Percentiles rank a stretch among this genome's conserved stretches.
Conservation (phyloP, 1,140 invertebrate genomes). For the Zelostemma sp. region DNA sequence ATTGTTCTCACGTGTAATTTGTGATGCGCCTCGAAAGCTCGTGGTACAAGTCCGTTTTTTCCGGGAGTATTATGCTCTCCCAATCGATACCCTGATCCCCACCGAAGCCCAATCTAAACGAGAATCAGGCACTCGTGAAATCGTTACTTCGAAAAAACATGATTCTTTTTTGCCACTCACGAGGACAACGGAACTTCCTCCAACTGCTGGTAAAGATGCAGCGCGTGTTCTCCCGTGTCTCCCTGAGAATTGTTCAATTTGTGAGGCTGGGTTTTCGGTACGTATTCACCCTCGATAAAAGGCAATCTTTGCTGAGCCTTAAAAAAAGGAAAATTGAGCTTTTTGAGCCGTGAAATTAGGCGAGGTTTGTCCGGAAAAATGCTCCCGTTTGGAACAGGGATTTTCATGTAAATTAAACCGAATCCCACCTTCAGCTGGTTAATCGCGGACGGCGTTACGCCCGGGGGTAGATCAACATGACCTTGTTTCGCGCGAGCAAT, state of each 20-base stretch:
- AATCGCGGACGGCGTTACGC: slow-evolving; percentile 51
- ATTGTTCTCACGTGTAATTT: slow-evolving; percentile 68
- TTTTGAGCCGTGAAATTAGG: background rate
- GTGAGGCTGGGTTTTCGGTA: slow-evolving; percentile 45
- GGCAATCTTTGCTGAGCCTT: slow-evolving; percentile 47
- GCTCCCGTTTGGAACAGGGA: background rate
- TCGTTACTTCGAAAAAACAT: background rate
- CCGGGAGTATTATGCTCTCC: slow-evolving; percentile 69
- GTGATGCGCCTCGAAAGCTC: slow-evolving; percentile 71
- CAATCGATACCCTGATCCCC: slow-evolving; percentile 69
- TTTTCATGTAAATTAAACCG: slow-evolving; percentile 5
- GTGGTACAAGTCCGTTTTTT: slow-evolving; percentile 72
- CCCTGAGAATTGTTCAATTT: slow-evolving; percentile 31
- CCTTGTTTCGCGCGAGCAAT: slow-evolving; percentile 24
- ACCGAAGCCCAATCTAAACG: slow-evolving; percentile 68
- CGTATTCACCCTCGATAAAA: slow-evolving; percentile 39
- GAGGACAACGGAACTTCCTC: slow-evolving; percentile 60
- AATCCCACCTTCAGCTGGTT: slow-evolving; percentile 52
- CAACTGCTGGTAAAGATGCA: slow-evolving; percentile 23
- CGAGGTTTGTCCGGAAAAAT: background rate
- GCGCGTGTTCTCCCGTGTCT: slow-evolving; percentile 48
- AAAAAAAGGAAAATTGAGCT: slow-evolving; percentile 13
- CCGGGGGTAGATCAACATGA: slow-evolving; percentile 49
- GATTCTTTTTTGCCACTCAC: slow-evolving; percentile 48
- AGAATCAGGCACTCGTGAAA: background rate